Base-by-base conservation (phyloP, 2,888 invertebrate genomes). In the Luffia ferchaultella region DNA sequence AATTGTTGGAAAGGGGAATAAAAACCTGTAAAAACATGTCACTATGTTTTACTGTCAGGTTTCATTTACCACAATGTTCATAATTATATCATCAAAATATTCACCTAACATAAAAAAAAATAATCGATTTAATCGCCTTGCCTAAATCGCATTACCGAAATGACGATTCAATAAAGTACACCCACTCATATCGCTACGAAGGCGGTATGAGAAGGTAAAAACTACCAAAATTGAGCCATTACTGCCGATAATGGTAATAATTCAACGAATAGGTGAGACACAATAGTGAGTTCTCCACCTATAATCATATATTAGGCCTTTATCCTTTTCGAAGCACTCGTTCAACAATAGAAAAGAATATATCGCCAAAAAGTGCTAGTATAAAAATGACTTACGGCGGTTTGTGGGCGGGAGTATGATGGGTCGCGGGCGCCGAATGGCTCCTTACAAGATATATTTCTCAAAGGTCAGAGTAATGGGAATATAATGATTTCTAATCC, bases 231-330 rank as follows among this genome's bases (percentile, higher is more conserved):
- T 71, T 68, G 68, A 66, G 67, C 68, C 64, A 74, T 76, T 73
- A 67, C 48, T 63, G 62, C 57, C 69, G 73, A 77, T 78, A 76
- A 72, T 62, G 56, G 67, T 70, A 69, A 79, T 83, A 82, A 80
- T 68, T 83, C 79, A 76, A 52, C 59, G 69, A 71, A 71, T 71
- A 75, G 83, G 83, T 83, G 79, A 82, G 78, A 74, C 71, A 82
- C 79, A 82, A 82, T 82, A 77, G 79, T 80, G 76, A 76, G 69
- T 76, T 73, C 67, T 76, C 30, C 30, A 73, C 76, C 82, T 82
- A 83, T 83, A 82, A 82, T 80, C 83, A 77, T 83, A 83, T 80
- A 80, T 83, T 82, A 83, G 73, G 65, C 74, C 74, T 40, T 80
- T 79, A 82, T 82, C 82, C 82, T 76, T 73, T 58, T 52, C 71